Evolutionary conservation across 2,113 vertebrate genomes (phyloP).

Genomic region (Ginglymostoma cirratum): DNA sequence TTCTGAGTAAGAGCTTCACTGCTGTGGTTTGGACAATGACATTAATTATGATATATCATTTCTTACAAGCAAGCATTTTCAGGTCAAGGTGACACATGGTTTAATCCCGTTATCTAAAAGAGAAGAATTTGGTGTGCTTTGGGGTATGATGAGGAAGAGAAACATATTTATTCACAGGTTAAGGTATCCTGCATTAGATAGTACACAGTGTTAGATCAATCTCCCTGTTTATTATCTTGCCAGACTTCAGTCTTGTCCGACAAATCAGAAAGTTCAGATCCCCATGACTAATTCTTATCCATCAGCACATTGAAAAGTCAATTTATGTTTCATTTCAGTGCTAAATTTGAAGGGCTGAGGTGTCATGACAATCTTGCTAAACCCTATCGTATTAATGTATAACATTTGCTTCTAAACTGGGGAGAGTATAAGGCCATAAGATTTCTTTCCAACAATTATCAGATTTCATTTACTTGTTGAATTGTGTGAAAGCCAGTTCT

Average conservation of each 20-base stretch:
- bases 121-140: neutral
- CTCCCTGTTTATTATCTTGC: neutral
- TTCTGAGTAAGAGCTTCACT: neutral
- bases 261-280: neutral
- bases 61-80: neutral
- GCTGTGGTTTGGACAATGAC: neutral
- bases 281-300: neutral
- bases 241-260: neutral
- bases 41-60: neutral
- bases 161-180: neutral
- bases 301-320: neutral
- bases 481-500: neutral
- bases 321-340: neutral
- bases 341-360: neutral
- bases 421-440: neutral
- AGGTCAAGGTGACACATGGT: constrained; percentile 14
- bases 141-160: neutral
- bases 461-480: constrained; percentile 9
- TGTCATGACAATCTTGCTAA: neutral
- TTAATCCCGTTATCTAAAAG: neutral
- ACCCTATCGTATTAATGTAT: neutral
- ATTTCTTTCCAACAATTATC: neutral
- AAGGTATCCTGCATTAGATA: neutral
- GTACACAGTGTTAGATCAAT: neutral
- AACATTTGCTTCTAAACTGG: neutral